phyloP scores from a whole-genome alignment of 1,140 invertebrate genomes.

The Panonychus citri region DNA sequence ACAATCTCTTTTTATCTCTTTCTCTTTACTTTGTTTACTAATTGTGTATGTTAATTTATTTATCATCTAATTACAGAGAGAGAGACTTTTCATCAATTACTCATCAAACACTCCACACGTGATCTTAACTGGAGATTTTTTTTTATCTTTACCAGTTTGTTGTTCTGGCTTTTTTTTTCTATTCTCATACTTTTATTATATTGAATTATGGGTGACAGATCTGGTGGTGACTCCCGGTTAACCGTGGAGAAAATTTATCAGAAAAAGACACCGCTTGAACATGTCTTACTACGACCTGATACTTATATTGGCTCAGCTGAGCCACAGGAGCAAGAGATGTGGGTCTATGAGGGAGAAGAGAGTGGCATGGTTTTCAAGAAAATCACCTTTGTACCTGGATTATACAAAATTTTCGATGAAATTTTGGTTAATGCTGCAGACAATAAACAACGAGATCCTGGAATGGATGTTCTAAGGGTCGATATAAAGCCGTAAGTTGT shows the following conservation, averaged over 20 bases:
- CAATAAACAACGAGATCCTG: slow-evolving; percentile 86
- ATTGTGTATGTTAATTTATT: no score
- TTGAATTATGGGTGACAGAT: no score
- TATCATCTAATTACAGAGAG: no score
- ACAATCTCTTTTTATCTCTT: no score
- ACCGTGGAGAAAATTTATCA: slow-evolving; percentile 89
- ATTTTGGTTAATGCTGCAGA: slow-evolving; percentile 98
- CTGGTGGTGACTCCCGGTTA: background rate
- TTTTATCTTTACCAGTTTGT: no score
- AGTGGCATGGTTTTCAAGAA: slow-evolving; percentile 55
- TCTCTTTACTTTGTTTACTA: no score
- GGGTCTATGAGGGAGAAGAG: slow-evolving; percentile 61
- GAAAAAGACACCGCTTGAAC: slow-evolving; percentile 96
- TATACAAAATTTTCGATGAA: slow-evolving; percentile 99
- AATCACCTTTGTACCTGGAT: slow-evolving; percentile 80
- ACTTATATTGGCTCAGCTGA: slow-evolving; percentile 96
- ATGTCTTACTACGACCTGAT: slow-evolving; percentile 88
- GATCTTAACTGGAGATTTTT: no score
- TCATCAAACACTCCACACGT: no score
- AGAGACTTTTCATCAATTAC: no score
- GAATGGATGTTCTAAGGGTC: slow-evolving; percentile 88
- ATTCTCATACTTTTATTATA: no score
- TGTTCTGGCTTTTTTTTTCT: no score
- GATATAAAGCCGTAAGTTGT: slow-evolving; percentile 51
- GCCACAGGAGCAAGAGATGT: slow-evolving; percentile 58